Conservation (phyloP, 2,888 invertebrate species). For the Acleris laterana region DNA sequence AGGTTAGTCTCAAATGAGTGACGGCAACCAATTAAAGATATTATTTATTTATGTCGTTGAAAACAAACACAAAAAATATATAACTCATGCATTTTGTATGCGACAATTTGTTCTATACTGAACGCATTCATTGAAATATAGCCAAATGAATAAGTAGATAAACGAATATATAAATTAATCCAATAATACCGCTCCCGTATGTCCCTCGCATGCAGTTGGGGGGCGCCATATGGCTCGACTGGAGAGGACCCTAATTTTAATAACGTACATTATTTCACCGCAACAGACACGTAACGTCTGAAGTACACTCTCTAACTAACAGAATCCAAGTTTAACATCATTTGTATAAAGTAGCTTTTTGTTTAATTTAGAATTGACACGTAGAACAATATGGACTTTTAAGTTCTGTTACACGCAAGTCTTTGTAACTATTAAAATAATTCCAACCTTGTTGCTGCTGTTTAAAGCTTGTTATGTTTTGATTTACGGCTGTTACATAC, state of each 20-base stretch:
- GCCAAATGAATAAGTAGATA: background rate
- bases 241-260: slow-evolving; percentile 32
- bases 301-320: background rate
- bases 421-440: background rate
- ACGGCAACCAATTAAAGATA: too few relatives aligned
- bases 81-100: too few relatives aligned
- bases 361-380: too few relatives aligned
- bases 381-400: background rate
- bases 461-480: too few relatives aligned
- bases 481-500: too few relatives aligned
- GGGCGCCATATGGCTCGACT: slow-evolving; percentile 47
- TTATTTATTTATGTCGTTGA: too few relatives aligned
- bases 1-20: too few relatives aligned
- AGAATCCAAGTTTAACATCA: background rate
- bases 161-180: slow-evolving; percentile 4
- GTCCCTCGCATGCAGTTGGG: slow-evolving; percentile 30
- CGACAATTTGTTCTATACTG: too few relatives aligned
- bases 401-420: background rate
- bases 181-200: background rate
- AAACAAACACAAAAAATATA: too few relatives aligned
- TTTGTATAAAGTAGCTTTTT: too few relatives aligned
- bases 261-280: slow-evolving; percentile 28
- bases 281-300: slow-evolving; percentile 6
- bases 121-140: too few relatives aligned
- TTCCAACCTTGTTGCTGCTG: too few relatives aligned